Evolutionary conservation across 2,113 vertebrate species (phyloP).

Genomic region (Hyperoodon ampullatus): DNA sequence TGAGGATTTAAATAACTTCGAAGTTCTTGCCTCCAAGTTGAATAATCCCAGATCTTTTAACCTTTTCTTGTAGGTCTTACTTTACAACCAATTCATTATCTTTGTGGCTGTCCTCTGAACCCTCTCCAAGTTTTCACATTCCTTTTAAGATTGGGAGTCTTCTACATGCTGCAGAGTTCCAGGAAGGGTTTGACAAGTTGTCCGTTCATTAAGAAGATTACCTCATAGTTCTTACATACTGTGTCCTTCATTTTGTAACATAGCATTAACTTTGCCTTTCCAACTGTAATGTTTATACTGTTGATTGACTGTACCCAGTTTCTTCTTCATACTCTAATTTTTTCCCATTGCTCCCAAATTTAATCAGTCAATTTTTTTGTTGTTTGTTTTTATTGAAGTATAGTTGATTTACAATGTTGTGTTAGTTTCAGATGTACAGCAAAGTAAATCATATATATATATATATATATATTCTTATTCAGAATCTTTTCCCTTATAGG

Average conservation of each 20-base stretch:
- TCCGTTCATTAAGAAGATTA: constrained; percentile 44
- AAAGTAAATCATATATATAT: neutral
- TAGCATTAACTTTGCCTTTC: neutral
- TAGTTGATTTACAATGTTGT: neutral
- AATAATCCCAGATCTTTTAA: constrained; percentile 79
- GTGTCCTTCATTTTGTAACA: neutral
- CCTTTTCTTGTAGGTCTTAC: constrained; percentile 79
- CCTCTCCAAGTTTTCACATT: constrained; percentile 70
- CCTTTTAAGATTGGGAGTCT: constrained; percentile 61
- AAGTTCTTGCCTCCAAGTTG: constrained; percentile 65
- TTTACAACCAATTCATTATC: constrained; percentile 81
- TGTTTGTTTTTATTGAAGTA: neutral
- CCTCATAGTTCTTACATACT: constrained; percentile 1
- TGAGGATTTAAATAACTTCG: constrained; percentile 68
- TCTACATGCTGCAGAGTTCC: constrained; percentile 45
- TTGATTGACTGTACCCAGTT: neutral
- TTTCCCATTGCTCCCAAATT: neutral
- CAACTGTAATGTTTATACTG: neutral
- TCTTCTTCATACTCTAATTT: neutral
- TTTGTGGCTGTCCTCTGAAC: constrained; percentile 76
- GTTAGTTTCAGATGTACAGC: neutral
- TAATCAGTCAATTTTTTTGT: neutral
- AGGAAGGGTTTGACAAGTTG: constrained; percentile 49
- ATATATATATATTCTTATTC: neutral
- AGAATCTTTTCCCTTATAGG: neutral